phyloP scores from a whole-genome alignment of 2,797 vertebrate species.

The Leptodactylus fallax region DNA sequence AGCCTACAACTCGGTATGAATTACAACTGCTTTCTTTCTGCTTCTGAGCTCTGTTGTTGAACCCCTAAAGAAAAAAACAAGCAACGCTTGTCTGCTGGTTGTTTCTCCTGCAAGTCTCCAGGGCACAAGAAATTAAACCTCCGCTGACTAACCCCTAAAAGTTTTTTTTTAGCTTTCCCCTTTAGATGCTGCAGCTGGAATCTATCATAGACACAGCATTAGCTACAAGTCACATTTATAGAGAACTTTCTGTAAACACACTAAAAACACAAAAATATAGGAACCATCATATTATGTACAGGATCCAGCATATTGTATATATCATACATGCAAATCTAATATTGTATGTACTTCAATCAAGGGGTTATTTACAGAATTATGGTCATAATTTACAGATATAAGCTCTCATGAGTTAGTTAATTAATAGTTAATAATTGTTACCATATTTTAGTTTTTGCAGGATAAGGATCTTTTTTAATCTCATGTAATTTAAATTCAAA shows the following conservation, averaged over 20 bases:
- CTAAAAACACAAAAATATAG: background rate
- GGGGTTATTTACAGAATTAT: no score
- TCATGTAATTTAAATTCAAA: no score
- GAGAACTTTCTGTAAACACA: background rate
- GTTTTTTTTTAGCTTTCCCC: background rate
- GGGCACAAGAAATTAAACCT: slow-evolving; percentile 66
- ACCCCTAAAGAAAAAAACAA: slow-evolving; percentile 80
- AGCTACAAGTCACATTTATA: background rate
- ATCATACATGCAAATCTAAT: no score
- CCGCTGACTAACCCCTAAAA: slow-evolving; percentile 14
- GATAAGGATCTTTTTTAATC: no score
- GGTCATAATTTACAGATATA: no score
- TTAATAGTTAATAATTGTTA: no score
- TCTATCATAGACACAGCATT: background rate
- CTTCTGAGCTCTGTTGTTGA: slow-evolving; percentile 87
- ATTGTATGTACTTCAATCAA: no score
- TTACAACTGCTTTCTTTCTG: slow-evolving; percentile 97
- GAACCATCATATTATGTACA: no score
- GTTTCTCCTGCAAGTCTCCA: slow-evolving; percentile 70
- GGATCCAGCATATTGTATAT: background rate
- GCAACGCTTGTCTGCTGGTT: slow-evolving; percentile 85
- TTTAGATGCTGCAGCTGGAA: background rate
- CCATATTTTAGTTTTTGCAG: no score
- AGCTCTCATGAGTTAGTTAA: no score
- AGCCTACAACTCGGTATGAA: slow-evolving; percentile 98